These are phyloP conservation scores for Drosophila paracracens DNA, from an alignment of 2,888 invertebrate species.

Conservation along the genomic window DNA sequence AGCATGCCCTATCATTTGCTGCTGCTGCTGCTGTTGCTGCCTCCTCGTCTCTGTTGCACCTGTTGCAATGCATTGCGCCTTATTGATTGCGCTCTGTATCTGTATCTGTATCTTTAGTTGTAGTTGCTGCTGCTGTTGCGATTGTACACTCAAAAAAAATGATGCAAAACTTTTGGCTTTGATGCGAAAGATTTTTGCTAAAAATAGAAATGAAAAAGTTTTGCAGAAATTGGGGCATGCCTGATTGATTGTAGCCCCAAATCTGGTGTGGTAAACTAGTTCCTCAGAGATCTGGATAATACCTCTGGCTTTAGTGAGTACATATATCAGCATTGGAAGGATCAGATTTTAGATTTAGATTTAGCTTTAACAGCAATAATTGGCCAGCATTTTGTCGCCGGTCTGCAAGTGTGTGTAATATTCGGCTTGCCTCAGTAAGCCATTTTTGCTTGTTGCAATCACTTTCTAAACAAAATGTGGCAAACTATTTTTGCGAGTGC, in stretches of 20 bases:
- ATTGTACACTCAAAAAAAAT: background rate
- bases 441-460: background rate
- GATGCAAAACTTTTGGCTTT: background rate
- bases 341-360: background rate
- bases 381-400: rapidly evolving
- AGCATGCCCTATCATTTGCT: conserved; percentile 52
- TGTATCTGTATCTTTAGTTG: conserved; percentile 31
- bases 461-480: background rate
- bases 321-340: background rate
- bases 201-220: background rate
- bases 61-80: conserved; percentile 70
- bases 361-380: background rate
- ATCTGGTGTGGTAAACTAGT: background rate
- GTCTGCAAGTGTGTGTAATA: background rate
- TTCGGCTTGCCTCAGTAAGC: background rate
- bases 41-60: conserved; percentile 60
- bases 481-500: conserved; percentile 1
- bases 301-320: background rate
- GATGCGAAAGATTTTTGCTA: background rate
- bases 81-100: conserved; percentile 66
- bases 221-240: background rate
- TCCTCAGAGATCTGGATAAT: background rate
- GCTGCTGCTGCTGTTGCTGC: conserved; percentile 21
- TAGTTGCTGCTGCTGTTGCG: conserved; percentile 15
- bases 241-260: background rate